Percentiles rank a stretch among this genome's conserved stretches.
These are phyloP conservation scores for Cotesia chilonis DNA, from an alignment of 1,140 invertebrate species.

Conservation along the genomic window DNA sequence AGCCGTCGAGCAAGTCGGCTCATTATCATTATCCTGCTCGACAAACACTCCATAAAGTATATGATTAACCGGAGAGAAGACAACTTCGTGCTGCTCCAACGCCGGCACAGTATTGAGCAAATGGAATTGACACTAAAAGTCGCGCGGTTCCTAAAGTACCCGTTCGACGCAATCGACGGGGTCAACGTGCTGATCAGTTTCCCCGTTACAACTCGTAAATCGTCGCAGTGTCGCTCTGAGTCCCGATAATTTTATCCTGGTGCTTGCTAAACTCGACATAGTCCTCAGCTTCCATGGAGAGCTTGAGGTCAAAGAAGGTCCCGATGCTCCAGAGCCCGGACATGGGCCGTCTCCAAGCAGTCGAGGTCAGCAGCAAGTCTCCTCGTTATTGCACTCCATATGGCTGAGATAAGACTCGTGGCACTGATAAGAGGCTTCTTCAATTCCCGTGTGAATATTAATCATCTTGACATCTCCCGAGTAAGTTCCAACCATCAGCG, in stretches of 20 bases:
- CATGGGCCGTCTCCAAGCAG: slow-evolving; percentile 81
- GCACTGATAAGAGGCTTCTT: slow-evolving; percentile 80
- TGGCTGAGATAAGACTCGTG: slow-evolving; percentile 86
- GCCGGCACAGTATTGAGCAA: slow-evolving; percentile 91
- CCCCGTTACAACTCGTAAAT: slow-evolving; percentile 92
- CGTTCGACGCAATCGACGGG: slow-evolving; percentile 81
- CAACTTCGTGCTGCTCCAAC: slow-evolving; percentile 86
- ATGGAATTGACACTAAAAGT: slow-evolving; percentile 95
- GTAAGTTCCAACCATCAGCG: slow-evolving; percentile 85
- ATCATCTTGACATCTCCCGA: slow-evolving; percentile 88
- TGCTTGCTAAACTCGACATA: slow-evolving; percentile 93
- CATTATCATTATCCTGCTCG: slow-evolving; percentile 73
- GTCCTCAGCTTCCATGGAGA: slow-evolving; percentile 82
- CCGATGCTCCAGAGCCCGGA: slow-evolving; percentile 87
- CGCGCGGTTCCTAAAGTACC: slow-evolving; percentile 92
- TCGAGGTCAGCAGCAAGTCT: slow-evolving; percentile 84
- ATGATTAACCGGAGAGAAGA: slow-evolving; percentile 75
- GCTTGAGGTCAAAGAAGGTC: slow-evolving; percentile 76
- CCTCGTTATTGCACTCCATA: slow-evolving; percentile 77
- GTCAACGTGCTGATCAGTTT: slow-evolving; percentile 77
- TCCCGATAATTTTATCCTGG: slow-evolving; percentile 87
- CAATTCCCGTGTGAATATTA: slow-evolving; percentile 81
- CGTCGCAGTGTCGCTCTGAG: slow-evolving; percentile 77
- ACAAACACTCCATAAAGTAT: slow-evolving; percentile 73
- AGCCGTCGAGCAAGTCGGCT: slow-evolving; percentile 80